Conservation (phyloP, 2,888 invertebrate species). For the Tyria jacobaeae region DNA sequence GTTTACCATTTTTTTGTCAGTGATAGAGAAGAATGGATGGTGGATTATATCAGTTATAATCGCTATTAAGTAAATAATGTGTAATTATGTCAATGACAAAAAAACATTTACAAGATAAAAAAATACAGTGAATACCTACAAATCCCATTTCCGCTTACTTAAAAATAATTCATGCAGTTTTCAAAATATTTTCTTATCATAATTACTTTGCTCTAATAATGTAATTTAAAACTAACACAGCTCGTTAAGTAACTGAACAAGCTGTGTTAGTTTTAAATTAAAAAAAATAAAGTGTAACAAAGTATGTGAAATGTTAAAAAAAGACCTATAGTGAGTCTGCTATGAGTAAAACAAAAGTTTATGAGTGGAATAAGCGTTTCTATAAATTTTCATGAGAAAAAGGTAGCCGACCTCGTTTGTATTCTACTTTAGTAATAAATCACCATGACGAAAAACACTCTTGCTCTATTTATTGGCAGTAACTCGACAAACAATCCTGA, state of each 20-base stretch:
- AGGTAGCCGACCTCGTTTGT: conserved; percentile 5
- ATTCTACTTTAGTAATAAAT: conserved; percentile 14
- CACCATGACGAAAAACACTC: conserved; percentile 25
- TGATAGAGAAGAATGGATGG: background rate
- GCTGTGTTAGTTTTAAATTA: no score
- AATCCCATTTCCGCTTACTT: background rate
- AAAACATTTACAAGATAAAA: background rate
- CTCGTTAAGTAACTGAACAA: no score
- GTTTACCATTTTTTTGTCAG: background rate
- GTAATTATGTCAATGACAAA: no score
- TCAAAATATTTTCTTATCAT: background rate
- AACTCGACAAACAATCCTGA: conserved; percentile 37
- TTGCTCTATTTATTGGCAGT: conserved; percentile 7
- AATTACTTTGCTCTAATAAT: background rate
- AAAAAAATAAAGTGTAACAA: no score
- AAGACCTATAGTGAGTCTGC: no score
- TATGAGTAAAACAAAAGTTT: no score
- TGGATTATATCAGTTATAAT: background rate
- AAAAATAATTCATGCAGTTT: background rate
- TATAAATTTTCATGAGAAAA: no score
- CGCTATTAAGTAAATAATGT: no score
- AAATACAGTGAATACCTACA: background rate
- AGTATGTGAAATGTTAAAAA: no score
- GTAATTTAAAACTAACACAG: background rate
- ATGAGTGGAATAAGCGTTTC: no score